phyloP scores from a whole-genome alignment of 2,797 vertebrate genomes.

The Gouania willdenowi region DNA sequence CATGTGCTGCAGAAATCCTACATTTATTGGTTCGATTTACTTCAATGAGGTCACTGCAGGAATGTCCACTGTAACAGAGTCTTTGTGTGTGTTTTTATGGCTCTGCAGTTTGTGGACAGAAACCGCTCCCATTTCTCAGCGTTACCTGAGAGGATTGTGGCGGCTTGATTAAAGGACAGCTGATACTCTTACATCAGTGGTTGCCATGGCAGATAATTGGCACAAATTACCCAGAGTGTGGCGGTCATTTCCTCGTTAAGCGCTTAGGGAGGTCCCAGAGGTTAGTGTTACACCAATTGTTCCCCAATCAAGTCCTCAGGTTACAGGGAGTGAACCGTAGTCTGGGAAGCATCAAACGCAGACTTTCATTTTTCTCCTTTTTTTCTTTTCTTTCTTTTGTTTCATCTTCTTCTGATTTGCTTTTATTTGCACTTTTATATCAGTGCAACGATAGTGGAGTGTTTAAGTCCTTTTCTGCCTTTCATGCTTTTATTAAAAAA shows the following conservation, averaged over 20 bases:
- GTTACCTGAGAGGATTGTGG: slow-evolving; percentile 25
- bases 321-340: slow-evolving; percentile 29
- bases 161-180: slow-evolving; percentile 59
- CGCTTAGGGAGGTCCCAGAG: slow-evolving; percentile 49
- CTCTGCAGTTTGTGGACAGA: slow-evolving; percentile 12
- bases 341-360: slow-evolving; percentile 20
- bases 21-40: neutral
- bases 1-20: neutral
- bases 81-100: slow-evolving; percentile 1
- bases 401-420: neutral
- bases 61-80: neutral
- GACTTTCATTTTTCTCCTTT: neutral
- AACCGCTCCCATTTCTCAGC: slow-evolving; percentile 47
- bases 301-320: slow-evolving; percentile 50
- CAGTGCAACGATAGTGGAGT: too few relatives aligned
- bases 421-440: neutral
- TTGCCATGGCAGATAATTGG: slow-evolving; percentile 54
- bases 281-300: slow-evolving; percentile 49
- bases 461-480: too few relatives aligned
- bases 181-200: slow-evolving; percentile 51
- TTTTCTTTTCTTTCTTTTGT: neutral
- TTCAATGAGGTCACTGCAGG: slow-evolving; percentile 6
- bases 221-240: slow-evolving; percentile 61
- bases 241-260: slow-evolving; percentile 62
- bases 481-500: too few relatives aligned